Evolutionary conservation across 2,888 invertebrate genomes (phyloP), one percentile per base, ranked within the genome.

Genomic region (Ommatoiulus sabulosus): DNA sequence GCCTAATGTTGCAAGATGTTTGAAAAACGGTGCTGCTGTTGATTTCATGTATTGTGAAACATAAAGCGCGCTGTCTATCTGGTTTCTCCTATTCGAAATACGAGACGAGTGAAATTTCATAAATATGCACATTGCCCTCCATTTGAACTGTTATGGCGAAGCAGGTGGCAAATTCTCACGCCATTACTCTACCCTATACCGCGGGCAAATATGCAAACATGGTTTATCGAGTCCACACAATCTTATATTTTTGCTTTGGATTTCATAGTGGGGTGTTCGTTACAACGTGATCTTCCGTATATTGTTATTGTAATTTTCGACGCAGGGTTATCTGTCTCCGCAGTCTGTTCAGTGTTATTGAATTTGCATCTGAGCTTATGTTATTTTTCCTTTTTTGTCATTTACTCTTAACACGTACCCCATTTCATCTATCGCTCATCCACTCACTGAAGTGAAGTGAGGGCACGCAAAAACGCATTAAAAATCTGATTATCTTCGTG

Each of bases 221-320:
- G 80, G 80, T 80, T 80, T 80, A 80, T 80, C 35, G 80, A 80
- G 80, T 80, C 80, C 80, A 80, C 80, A 43, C 35, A 80, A 80
- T 43, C 80, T 80, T 80, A 24, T 80, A 35, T 80, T 72, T 80
- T 80, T 43, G 10, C 35, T 35, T 80, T 24, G 80, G 80, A 35
- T 80, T 80, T 80, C 35, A 12, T 80, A 35, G 17, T 80, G 35
- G 35, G 80, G 52, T 24, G 35, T 80, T 80, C 8, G 80, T 80
- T 80, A 80, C 35, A 80, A 12, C 80, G 80, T 80, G 80, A 80
- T 80, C 80, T 80, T 15, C 80, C 35, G 35, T 24, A 17, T 10
- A 80, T 80, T 80, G 80, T 80, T 80, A 80, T 80, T 80, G 80
- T 80, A 80, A 80, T 35, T 80, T 80, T 43, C 80, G 4, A 35